phyloP scores from a whole-genome alignment of 2,888 invertebrate species.

The Catocala fraxini region DNA sequence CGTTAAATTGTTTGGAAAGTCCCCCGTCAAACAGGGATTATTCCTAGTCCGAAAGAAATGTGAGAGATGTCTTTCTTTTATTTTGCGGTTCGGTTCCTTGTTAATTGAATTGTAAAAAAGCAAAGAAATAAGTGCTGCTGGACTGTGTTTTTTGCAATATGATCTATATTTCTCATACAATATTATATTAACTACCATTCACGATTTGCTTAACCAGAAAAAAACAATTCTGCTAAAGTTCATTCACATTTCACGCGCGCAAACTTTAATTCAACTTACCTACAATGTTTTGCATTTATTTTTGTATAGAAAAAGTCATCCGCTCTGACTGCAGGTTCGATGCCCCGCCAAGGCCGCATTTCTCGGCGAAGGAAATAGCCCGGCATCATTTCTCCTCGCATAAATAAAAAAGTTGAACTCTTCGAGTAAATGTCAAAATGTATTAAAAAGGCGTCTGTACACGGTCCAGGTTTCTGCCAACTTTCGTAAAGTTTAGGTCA shows the following conservation, averaged over 20 bases:
- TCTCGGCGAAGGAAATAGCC: conserved; percentile 72
- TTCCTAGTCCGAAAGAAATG: too few relatives aligned
- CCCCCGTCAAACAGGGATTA: too few relatives aligned
- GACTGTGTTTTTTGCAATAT: too few relatives aligned
- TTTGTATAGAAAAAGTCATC: conserved; percentile 62
- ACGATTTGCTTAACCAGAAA: background rate
- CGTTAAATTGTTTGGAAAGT: too few relatives aligned
- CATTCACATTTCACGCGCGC: conserved; percentile 19
- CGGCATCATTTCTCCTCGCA: conserved; percentile 79
- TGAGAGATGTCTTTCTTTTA: too few relatives aligned
- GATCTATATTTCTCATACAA: too few relatives aligned
- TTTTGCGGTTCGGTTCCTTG: too few relatives aligned
- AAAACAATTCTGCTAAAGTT: background rate
- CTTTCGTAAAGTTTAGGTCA: too few relatives aligned
- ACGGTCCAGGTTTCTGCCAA: conserved; percentile 3
- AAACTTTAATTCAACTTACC: conserved; percentile 48
- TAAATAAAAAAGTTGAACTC: conserved; percentile 57
- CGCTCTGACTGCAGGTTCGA: conserved; percentile 67
- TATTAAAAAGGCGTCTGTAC: conserved; percentile 13
- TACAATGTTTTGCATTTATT: conserved; percentile 35
- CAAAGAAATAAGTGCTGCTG: too few relatives aligned
- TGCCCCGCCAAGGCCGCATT: conserved; percentile 79
- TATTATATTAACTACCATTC: too few relatives aligned
- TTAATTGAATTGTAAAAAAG: too few relatives aligned
- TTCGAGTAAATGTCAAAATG: conserved; percentile 59